These are phyloP conservation scores for Heliocidaris tuberculata DNA, from an alignment of 35 echinoderm and acorn worm species.

Conservation along the genomic window DNA sequence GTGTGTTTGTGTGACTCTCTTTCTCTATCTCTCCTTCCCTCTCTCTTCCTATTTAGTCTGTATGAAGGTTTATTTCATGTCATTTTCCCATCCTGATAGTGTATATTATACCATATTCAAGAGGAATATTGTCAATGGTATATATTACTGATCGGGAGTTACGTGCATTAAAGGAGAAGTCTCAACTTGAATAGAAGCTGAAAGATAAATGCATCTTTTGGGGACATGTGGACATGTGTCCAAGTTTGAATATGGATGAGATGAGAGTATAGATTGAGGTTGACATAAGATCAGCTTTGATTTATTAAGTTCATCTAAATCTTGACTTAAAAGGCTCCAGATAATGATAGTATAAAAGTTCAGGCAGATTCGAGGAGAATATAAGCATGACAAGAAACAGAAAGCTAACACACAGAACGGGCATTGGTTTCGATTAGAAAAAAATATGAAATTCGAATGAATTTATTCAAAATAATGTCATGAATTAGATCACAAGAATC, in stretches of 20 bases:
- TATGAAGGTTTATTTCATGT: too few relatives aligned
- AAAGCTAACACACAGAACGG: too few relatives aligned
- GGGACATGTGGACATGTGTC: background rate
- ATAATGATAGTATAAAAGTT: background rate
- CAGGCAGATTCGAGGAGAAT: too few relatives aligned
- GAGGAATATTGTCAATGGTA: background rate
- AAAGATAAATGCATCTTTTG: background rate
- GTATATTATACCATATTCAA: background rate
- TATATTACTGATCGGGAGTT: background rate
- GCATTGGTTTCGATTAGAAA: too few relatives aligned
- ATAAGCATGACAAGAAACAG: too few relatives aligned
- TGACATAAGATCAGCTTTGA: background rate
- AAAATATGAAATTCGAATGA: background rate
- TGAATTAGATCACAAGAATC: too few relatives aligned
- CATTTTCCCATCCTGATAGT: background rate
- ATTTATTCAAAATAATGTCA: background rate
- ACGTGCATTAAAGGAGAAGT: background rate
- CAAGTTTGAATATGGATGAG: background rate
- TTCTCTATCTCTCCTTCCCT: background rate
- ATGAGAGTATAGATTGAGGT: background rate
- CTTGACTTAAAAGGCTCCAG: background rate
- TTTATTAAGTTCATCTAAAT: background rate
- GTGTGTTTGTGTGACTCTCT: too few relatives aligned
- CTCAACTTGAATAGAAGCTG: background rate
- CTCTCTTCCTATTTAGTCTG: background rate